Base-by-base conservation (phyloP, 2,113 vertebrate genomes). In the Prunella fulvescens region DNA sequence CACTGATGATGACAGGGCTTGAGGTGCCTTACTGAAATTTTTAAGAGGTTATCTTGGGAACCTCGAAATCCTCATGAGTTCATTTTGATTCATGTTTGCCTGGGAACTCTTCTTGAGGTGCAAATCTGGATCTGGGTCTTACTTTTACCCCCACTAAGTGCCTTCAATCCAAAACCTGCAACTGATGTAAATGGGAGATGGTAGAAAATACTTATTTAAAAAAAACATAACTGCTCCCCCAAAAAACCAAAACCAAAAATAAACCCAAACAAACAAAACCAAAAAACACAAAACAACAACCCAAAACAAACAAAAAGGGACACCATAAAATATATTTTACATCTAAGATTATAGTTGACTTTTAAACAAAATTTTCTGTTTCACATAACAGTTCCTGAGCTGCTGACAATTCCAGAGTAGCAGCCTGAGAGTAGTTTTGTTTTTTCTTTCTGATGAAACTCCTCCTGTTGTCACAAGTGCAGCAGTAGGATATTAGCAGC, bases 41-140 rank as follows among this genome's bases (percentile, higher is more conserved):
- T 31, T 61, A 73, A 48, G 64, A 45, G 12, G 1, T 44, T 77
- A 1, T 31, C 4, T 51, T 22, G 19, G 11, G 7, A 19, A 39
- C 12, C 6, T 50, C 0, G 0, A 50, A 44, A 31, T 57, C 17
- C n/a, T 86, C 45, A 73, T 19, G 23, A 22, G 35, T 33, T 92
- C 15, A 26, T 14, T 72, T 31, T 0, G 1, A 10, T 77, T 82
- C 54, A 19, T 4, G 7, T 47, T 93, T 1, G 0, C 42, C 28
- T 5, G 1, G 33, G 33, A 88, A 45, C 14, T 11, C 17, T 69
- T 80, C 15, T 44, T 9, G 5, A 6, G 39, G 3, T 1, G 0
- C 14, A 82, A n/a, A 45, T 50, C 35, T 87, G 17, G 9, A 29
- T 65, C 23, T 54, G 35, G 0, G 2, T 54, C 19, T 57, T 60